Conservation (phyloP, 2,888 invertebrate genomes). For the Lasioglossum vierecki region DNA sequence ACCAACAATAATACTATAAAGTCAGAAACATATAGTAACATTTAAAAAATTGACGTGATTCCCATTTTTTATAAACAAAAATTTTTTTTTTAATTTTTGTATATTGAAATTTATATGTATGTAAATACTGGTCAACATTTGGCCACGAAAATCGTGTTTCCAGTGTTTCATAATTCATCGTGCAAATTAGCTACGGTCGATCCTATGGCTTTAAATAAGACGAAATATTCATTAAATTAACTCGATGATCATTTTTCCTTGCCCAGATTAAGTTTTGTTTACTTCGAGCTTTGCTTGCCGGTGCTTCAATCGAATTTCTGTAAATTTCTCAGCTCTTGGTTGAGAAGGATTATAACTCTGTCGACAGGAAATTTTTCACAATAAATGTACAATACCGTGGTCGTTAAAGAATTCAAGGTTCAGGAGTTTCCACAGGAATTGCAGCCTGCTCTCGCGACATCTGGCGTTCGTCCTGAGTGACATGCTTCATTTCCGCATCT, state of each 20-base stretch:
- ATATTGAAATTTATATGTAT: too few relatives aligned
- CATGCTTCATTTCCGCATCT: constrained; percentile 70
- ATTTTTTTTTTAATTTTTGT: too few relatives aligned
- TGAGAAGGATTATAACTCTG: not conserved
- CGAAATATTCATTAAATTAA: not conserved
- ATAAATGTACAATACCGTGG: not conserved
- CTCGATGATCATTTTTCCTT: not conserved
- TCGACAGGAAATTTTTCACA: not conserved
- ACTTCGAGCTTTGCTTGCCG: not conserved
- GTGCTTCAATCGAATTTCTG: not conserved
- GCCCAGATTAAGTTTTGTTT: not conserved
- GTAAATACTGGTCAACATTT: too few relatives aligned
- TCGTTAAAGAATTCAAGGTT: constrained; percentile 27
- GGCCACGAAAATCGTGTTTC: too few relatives aligned
- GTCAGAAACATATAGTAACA: too few relatives aligned
- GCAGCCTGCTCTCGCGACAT: constrained; percentile 19
- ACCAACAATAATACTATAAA: too few relatives aligned
- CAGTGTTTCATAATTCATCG: too few relatives aligned
- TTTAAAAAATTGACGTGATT: too few relatives aligned
- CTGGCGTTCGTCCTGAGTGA: constrained; percentile 57
- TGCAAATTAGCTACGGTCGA: too few relatives aligned
- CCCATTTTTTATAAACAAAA: too few relatives aligned
- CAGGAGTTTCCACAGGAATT: constrained; percentile 32
- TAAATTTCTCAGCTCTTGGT: not conserved
- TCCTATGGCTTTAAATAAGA: too few relatives aligned